Evolutionary conservation across 1,140 invertebrate species (phyloP).

Genomic region (Philopotamus ludificatus): DNA sequence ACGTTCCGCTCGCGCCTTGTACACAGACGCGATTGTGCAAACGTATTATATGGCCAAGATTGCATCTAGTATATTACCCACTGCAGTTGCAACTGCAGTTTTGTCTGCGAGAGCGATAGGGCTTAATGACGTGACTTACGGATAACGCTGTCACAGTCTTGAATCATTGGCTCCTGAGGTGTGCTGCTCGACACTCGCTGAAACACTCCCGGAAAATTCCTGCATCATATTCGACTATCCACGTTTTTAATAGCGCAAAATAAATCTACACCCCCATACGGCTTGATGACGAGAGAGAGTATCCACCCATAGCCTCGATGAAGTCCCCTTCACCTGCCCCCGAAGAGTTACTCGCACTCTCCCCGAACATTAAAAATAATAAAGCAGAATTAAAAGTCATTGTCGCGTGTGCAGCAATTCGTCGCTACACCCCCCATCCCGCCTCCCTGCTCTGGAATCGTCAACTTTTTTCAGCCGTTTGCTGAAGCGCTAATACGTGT

Average conservation of each 20-base stretch:
- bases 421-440: not conserved
- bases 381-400: constrained; percentile 13
- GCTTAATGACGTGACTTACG: constrained; percentile 18
- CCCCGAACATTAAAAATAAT: constrained; percentile 23
- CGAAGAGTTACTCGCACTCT: no score
- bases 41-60: constrained; percentile 23
- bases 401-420: not conserved
- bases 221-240: no score
- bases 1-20: constrained; percentile 16
- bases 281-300: no score
- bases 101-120: constrained; percentile 11
- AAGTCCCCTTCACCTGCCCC: no score
- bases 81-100: constrained; percentile 25
- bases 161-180: not conserved
- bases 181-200: not conserved
- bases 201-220: no score
- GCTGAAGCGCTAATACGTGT: constrained; percentile 29
- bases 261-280: no score
- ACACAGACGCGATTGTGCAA: constrained; percentile 23
- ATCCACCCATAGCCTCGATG: no score
- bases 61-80: constrained; percentile 27
- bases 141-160: not conserved
- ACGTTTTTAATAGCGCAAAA: no score
- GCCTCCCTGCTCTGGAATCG: not conserved
- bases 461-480: not conserved